phyloP scores from a whole-genome alignment of 2,113 vertebrate species.

The Zeus faber region DNA sequence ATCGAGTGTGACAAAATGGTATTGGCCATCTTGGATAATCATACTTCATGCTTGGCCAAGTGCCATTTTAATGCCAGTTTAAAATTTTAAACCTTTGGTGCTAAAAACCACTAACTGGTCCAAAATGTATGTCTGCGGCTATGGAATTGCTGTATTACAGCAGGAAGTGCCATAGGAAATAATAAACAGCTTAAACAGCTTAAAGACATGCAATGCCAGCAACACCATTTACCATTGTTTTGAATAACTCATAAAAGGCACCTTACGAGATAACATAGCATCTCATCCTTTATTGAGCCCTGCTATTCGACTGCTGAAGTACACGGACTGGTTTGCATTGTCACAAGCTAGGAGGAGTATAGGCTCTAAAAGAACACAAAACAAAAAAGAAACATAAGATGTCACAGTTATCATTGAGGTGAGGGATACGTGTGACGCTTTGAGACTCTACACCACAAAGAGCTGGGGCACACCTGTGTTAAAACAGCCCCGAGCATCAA shows the following conservation, averaged over 20 bases:
- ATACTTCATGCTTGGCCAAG: too few species aligned
- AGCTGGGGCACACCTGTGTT: slow-evolving; percentile 27
- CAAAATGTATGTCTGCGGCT: not conserved
- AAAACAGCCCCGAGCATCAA: slow-evolving; percentile 10
- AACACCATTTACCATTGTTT: too few species aligned
- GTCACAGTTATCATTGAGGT: slow-evolving; percentile 21
- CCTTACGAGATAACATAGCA: not conserved
- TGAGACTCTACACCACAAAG: not conserved
- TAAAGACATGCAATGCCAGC: too few species aligned
- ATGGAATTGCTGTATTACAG: too few species aligned
- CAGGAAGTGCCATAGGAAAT: too few species aligned
- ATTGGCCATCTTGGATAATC: too few species aligned
- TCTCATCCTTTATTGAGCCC: not conserved
- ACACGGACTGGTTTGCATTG: slow-evolving; percentile 38
- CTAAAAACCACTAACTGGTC: not conserved
- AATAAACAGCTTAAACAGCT: too few species aligned
- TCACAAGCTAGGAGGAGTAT: slow-evolving; percentile 8
- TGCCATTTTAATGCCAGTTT: too few species aligned
- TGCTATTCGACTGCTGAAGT: slow-evolving; percentile 7
- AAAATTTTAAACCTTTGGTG: too few species aligned
- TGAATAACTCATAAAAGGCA: too few species aligned
- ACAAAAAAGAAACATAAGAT: slow-evolving; percentile 25
- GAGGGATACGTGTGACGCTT: not conserved
- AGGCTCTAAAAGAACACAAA: too few species aligned
- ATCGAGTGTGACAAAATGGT: too few species aligned